Base-by-base conservation (phyloP, 1,140 invertebrate species). In the Periplaneta americana region DNA sequence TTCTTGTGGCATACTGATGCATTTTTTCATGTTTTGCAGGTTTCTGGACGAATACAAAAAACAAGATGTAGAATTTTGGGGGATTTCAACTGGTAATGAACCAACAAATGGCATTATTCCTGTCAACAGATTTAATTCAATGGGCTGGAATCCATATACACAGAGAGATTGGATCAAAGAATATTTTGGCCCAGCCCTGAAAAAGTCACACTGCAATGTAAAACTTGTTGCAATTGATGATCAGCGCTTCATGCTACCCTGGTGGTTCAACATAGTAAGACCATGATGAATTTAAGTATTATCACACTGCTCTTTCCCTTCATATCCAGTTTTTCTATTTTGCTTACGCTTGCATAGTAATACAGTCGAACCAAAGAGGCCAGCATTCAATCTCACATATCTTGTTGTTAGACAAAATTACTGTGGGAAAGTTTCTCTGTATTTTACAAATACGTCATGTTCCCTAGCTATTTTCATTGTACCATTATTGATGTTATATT, bases 151-250 rank as follows among this genome's bases (percentile, higher is more conserved):
- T 1, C 90, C 95, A 1, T 85, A 88, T 32, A 85, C 86, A 39
- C 88, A 93, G 85, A 88, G 90, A 3, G 87, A 91, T 77, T 96
- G 95, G 91, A 87, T 95, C 28, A 88, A 87, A 6, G 85, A 92
- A 22, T 88, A 95, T 88, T 89, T 96, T 34, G 93, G 94, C 1
- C 95, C 95, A 4, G 89, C 91, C 0, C 86, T 96, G 4, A 85
- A 90, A 15, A 87, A 87, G n/a, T 91, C 91, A 6, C 88, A 89
- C 15, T 91, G 90, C 75, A 90, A 90, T 36, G 87, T 94, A 0
- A 88, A 92, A 34, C 88, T 96, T 11, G 90, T 96, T 82, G 90
- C 91, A 18, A 85, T 94, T 31, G 96, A 97, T 86, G 96, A 97
- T 87, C 91, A 95, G 84, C 89, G 94, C 82, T 85, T 91, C 34